Base-by-base conservation (phyloP, 2,888 invertebrate species). In the Dromius quadrimaculatus region DNA sequence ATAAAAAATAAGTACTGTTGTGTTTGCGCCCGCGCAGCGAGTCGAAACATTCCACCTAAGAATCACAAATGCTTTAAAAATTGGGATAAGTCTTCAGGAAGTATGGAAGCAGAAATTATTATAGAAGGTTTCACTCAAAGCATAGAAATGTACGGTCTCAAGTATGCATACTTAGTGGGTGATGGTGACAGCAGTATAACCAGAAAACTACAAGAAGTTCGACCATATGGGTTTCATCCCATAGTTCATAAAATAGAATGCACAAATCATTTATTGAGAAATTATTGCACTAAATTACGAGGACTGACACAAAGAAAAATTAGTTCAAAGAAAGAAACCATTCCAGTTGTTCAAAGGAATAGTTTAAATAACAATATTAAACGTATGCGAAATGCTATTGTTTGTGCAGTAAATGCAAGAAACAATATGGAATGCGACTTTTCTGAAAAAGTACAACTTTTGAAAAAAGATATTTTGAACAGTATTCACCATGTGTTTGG, bases 1-100 rank as follows among this genome's bases (percentile, higher is more conserved):
- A 32, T 20, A 32, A 32, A 47, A 71, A 34, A 71, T 54, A 23
- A 68, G 71, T 71, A 71, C 17, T 71, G 71, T 50, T 50, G 54
- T 23, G 11, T 47, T 13, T 71, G 71, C 32, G 43, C 8, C 36
- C 13, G 47, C 13, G 71, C 64, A 20, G 36, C 19, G 17, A 36
- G 11, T n/a, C n/a, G 50, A 32, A 34, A 36, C 4, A 5, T 28
- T 17, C n/a, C 6, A n/a, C n/a, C n/a, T n/a, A n/a, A n/a, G n/a
- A n/a, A n/a, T n/a, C n/a, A n/a, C n/a, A n/a, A n/a, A n/a, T n/a
- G n/a, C n/a, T n/a, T n/a, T n/a, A n/a, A n/a, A n/a, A n/a, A n/a
- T n/a, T n/a, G n/a, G 28, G 20, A 47, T 1, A 41, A 41, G 20
- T 41, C 64, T 1, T 71, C 71, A 28, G 41, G 50, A 32, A 38